These are phyloP conservation scores for Polietes domitor DNA, from an alignment of 2,888 invertebrate genomes.

Conservation along the genomic window DNA sequence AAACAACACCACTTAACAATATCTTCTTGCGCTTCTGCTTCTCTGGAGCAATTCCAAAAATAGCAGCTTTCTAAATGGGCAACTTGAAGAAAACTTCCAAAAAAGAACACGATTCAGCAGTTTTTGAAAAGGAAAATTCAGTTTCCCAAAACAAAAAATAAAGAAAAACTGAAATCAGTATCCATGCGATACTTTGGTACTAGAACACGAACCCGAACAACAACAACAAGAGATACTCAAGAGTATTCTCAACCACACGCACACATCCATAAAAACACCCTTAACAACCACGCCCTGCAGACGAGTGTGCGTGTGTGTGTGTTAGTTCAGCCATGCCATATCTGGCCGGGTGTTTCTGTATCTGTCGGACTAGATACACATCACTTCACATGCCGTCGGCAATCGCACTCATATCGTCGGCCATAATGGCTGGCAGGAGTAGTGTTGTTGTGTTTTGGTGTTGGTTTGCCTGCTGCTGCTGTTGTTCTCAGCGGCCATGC, in stretches of 20 bases:
- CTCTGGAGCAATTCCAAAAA: no score
- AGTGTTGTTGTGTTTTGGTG: background rate
- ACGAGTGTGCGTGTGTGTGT: background rate
- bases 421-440: conserved; percentile 31
- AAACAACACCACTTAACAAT: no score
- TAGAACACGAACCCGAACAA: no score
- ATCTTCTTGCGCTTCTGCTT: no score
- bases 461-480: background rate
- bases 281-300: conserved; percentile 58
- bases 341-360: background rate
- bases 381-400: conserved; percentile 58
- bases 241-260: no score
- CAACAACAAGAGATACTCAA: no score
- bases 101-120: background rate
- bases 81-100: no score
- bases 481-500: conserved; percentile 45
- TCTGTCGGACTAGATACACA: conserved; percentile 14
- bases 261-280: background rate
- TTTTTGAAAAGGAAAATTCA: background rate
- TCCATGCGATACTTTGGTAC: background rate
- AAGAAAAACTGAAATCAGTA: background rate
- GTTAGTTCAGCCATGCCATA: background rate
- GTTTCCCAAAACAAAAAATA: background rate
- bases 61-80: no score
- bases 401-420: conserved; percentile 31